phyloP scores from a whole-genome alignment of 2,797 vertebrate species.

The Hippocampus kuda region DNA sequence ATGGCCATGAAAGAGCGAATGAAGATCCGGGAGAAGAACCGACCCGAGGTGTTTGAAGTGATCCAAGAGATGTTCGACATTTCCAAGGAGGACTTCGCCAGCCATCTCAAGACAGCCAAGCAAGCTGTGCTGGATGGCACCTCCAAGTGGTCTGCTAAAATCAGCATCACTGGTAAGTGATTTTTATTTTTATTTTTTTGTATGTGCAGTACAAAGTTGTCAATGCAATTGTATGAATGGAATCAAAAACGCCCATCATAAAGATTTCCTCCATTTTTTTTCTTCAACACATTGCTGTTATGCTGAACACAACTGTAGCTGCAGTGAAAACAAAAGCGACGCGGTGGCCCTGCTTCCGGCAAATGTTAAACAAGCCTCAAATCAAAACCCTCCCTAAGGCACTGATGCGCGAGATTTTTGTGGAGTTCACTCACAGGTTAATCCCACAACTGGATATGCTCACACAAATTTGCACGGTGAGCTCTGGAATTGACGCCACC shows the following conservation, averaged over 20 bases:
- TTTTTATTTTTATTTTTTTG: no score
- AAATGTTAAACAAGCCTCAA: conserved; percentile 7
- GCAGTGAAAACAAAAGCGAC: neutral
- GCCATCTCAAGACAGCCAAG: conserved; percentile 86
- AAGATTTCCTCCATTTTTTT: neutral
- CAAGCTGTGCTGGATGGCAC: conserved; percentile 93
- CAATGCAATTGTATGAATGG: neutral
- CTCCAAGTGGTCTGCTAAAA: conserved; percentile 98
- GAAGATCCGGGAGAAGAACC: conserved; percentile 95
- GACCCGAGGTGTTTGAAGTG: conserved; percentile 90
- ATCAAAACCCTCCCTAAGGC: neutral
- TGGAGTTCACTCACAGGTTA: conserved; percentile 1
- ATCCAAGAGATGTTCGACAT: conserved; percentile 93
- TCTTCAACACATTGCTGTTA: neutral
- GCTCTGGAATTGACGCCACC: conserved; percentile 18
- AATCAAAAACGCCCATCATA: neutral
- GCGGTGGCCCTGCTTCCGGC: conserved; percentile 1
- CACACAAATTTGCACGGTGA: conserved; percentile 10
- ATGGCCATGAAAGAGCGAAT: conserved; percentile 98
- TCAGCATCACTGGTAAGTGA: conserved; percentile 80
- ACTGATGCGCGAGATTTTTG: neutral
- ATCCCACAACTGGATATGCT: conserved; percentile 1
- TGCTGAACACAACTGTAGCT: neutral
- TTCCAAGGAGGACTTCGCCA: conserved; percentile 83
- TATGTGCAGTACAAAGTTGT: neutral